Conservation (phyloP, 2,888 invertebrate genomes). For the Habrosyne pyritoides region DNA sequence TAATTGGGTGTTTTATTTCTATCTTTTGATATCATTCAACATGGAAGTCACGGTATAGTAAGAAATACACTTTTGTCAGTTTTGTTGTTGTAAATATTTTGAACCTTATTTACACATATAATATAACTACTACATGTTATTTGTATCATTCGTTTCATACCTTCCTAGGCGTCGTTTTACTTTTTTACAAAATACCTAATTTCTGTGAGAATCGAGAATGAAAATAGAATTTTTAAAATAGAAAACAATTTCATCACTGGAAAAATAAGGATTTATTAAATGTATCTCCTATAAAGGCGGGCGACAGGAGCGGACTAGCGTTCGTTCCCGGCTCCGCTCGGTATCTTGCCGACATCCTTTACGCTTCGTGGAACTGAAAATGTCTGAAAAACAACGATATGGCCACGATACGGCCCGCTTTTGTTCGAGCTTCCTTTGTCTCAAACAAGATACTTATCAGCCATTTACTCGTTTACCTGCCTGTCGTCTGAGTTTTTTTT, state of each 20-base stretch:
- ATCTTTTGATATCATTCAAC: too few relatives aligned
- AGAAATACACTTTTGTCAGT: too few relatives aligned
- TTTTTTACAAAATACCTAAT: too few relatives aligned
- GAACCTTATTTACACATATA: too few relatives aligned
- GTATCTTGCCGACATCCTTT: slow-evolving; percentile 27
- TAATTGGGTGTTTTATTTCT: not conserved
- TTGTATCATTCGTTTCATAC: too few relatives aligned
- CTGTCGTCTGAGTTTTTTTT: slow-evolving; percentile 53
- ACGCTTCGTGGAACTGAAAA: slow-evolving; percentile 54
- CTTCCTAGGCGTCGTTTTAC: too few relatives aligned
- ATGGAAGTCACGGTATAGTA: too few relatives aligned
- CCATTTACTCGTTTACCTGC: slow-evolving; percentile 74
- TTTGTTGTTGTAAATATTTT: too few relatives aligned
- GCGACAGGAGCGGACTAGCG: slow-evolving; percentile 6
- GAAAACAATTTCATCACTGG: not conserved
- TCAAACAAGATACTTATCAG: slow-evolving; percentile 77
- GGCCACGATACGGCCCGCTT: slow-evolving; percentile 64
- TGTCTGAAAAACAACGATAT: slow-evolving; percentile 66
- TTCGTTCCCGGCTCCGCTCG: slow-evolving; percentile 9
- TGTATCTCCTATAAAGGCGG: not conserved
- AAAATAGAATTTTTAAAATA: not conserved
- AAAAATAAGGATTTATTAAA: not conserved
- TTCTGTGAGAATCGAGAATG: not conserved
- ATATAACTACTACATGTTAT: too few relatives aligned
- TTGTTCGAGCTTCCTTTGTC: slow-evolving; percentile 70